These are phyloP conservation scores for Silurus meridionalis DNA, from an alignment of 2,113 vertebrate species.

Conservation along the genomic window DNA sequence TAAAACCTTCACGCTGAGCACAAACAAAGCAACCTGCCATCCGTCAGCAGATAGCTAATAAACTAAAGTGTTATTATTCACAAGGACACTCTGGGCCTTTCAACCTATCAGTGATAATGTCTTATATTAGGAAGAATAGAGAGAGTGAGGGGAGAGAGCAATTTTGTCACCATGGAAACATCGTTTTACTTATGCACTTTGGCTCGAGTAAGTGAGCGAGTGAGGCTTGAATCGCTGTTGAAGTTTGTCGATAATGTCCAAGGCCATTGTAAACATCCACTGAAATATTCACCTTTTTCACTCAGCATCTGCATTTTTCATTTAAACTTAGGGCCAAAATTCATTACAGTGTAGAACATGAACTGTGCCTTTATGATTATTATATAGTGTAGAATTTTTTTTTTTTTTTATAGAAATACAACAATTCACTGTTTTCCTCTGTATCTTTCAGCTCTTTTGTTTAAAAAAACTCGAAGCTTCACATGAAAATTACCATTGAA, in stretches of 20 bases:
- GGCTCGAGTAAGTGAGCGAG: constrained; percentile 9
- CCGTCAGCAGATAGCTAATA: constrained; percentile 3
- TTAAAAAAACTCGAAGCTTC: not conserved
- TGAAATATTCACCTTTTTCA: not conserved
- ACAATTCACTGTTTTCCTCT: not conserved
- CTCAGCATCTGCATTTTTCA: not conserved
- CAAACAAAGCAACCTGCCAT: constrained; percentile 14
- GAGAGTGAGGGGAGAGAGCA: constrained; percentile 12
- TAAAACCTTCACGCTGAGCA: constrained; percentile 12
- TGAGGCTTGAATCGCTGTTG: not conserved
- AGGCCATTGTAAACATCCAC: not conserved
- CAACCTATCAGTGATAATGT: constrained; percentile 40
- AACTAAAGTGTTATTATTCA: constrained; percentile 42
- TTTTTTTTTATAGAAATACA: too few relatives aligned
- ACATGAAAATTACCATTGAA: not conserved
- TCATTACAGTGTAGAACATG: not conserved
- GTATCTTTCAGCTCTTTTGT: not conserved
- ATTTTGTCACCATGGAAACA: constrained; percentile 34
- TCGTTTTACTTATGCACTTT: constrained; percentile 23
- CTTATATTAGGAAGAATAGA: constrained; percentile 43
- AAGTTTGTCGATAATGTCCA: constrained; percentile 23
- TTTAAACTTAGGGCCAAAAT: not conserved
- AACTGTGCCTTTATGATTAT: not conserved
- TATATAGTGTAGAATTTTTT: too few relatives aligned
- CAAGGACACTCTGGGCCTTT: constrained; percentile 41